Evolutionary conservation across 1,140 invertebrate species (phyloP), one percentile per base, ranked within the genome.

Genomic region (Drosophila bocqueti): DNA sequence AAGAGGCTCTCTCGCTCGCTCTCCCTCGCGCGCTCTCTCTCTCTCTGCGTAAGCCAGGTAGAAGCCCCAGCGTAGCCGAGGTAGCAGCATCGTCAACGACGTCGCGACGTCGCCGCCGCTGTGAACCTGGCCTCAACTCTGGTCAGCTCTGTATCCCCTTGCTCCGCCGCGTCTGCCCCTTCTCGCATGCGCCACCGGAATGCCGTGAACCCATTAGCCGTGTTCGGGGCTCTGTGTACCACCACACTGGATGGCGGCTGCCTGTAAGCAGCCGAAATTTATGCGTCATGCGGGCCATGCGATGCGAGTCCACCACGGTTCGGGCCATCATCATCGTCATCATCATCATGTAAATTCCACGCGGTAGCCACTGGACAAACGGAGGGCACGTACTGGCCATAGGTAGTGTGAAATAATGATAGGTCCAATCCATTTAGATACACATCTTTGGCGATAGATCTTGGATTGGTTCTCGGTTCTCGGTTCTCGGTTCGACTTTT

Each of bases 1-100:
- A 24, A 61, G 40, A 57, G 47, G 54, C 69, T 81, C 31, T 76
- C 66, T 60, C 42, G 16, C 46, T 11, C 58, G 11, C 50, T n/a
- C 63, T 36, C 45, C 34, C 54, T 60, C n/a, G n/a, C 11, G 16
- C 4, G 60, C 50, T 81, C 79, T 76, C 76, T 65, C 76, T 90
- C 76, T 90, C 81, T 72, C 69, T 90, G 91, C 91, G 91, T 92
- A 92, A 92, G 86, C 64, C 91, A 91, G 91, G 91, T 92, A 92
- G 91, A 92, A 78, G 80, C 45, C 68, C 72, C 75, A 80, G 91
- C 91, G 91, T 92, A 92, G 82, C 72, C 84, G 80, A 85, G 81
- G 91, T 90, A 90, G 85, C 85, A 90, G 81, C 83, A 90, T 82
- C 86, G 52, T 61, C 75, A 82, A 69, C 75, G 78, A 76, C 76